Conservation (phyloP, 2,888 invertebrate genomes). For the Aleiodes leptofemur region DNA sequence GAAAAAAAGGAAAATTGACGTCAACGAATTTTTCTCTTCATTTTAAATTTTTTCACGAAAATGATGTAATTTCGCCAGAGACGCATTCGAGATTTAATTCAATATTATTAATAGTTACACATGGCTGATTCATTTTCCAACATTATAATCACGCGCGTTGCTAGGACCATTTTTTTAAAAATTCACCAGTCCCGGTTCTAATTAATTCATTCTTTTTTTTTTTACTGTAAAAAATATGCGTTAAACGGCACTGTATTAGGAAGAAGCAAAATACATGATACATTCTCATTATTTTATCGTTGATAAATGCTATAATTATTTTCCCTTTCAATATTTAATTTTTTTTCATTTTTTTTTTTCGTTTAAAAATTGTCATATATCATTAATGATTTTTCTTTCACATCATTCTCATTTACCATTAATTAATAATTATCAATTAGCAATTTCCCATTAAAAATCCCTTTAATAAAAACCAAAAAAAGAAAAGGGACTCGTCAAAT, state of each 20-base stretch:
- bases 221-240: conserved; percentile 74
- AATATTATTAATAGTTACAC: conserved; percentile 54
- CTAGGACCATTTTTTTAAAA: conserved; percentile 49
- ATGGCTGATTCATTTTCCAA: conserved; percentile 58
- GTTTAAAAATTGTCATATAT: conserved; percentile 35
- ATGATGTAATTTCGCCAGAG: conserved; percentile 44
- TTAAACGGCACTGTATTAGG: conserved; percentile 75
- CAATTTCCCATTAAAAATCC: conserved; percentile 11
- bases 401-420: not conserved
- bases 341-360: conserved; percentile 14
- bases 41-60: conserved; percentile 1
- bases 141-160: conserved; percentile 59
- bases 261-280: conserved; percentile 75
- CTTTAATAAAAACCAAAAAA: not conserved
- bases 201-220: conserved; percentile 51
- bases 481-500: not conserved
- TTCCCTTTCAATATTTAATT: conserved; percentile 46
- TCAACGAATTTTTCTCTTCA: not conserved
- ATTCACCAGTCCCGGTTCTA: conserved; percentile 7
- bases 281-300: conserved; percentile 72
- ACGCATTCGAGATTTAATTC: conserved; percentile 51
- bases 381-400: conserved; percentile 32
- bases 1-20: not conserved
- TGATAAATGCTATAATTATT: conserved; percentile 70
- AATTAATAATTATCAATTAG: conserved; percentile 21